phyloP scores from a whole-genome alignment of 1,140 invertebrate species.

The Halictus rubicundus region DNA sequence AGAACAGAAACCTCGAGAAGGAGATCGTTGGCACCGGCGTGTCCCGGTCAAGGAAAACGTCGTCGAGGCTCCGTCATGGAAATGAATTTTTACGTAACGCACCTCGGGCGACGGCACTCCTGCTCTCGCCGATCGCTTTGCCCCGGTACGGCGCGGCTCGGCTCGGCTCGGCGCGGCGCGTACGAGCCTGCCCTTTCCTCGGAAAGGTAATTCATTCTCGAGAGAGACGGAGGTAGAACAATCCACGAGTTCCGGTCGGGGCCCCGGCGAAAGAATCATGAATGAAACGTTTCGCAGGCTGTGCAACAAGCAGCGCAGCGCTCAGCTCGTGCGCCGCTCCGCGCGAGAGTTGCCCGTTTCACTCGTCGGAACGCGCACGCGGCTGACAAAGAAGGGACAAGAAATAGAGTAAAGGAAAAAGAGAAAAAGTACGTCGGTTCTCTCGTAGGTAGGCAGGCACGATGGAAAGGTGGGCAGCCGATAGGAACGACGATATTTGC shows the following conservation, averaged over 20 bases:
- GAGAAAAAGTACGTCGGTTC: constrained; percentile 15
- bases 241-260: constrained; percentile 38
- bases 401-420: constrained; percentile 47
- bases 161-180: constrained; percentile 16
- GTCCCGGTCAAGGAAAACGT: constrained; percentile 51
- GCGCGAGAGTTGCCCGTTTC: constrained; percentile 9
- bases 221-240: constrained; percentile 27
- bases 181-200: constrained; percentile 58
- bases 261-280: constrained; percentile 61
- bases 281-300: constrained; percentile 67
- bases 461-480: constrained; percentile 49
- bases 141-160: constrained; percentile 1
- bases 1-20: constrained; percentile 12
- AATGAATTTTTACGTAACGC: constrained; percentile 58
- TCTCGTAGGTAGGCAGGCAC: constrained; percentile 21
- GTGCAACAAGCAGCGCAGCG: constrained; percentile 7
- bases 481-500: constrained; percentile 52
- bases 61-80: constrained; percentile 31
- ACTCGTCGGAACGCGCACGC: constrained; percentile 8
- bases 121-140: constrained; percentile 8
- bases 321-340: no score
- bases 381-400: constrained; percentile 34
- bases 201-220: constrained; percentile 54
- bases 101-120: background rate
- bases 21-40: constrained; percentile 43